Evolutionary conservation across 2,888 invertebrate species (phyloP).

Genomic region (Conchocele bisecta): DNA sequence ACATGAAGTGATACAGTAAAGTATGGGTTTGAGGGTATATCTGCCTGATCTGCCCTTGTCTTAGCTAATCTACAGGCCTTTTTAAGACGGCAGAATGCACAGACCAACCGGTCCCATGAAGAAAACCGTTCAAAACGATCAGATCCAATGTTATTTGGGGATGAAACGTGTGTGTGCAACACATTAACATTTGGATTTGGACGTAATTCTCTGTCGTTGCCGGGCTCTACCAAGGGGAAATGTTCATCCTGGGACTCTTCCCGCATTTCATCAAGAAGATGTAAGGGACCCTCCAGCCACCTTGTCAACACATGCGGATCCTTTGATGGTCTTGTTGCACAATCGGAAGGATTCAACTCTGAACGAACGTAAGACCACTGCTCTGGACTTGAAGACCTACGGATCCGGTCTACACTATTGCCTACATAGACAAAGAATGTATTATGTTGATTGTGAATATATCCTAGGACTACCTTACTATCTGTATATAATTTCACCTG

Average conservation of each 20-base stretch:
- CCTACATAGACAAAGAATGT: conserved; percentile 46
- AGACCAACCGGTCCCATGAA: conserved; percentile 18
- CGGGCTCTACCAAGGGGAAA: background rate
- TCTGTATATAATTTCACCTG: conserved; percentile 30
- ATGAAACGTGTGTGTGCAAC: too few species aligned
- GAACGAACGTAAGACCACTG: conserved; percentile 41
- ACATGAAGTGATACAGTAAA: too few species aligned
- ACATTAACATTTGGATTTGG: too few species aligned
- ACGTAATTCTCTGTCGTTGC: too few species aligned
- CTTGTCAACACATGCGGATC: conserved; percentile 1
- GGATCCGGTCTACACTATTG: conserved; percentile 28
- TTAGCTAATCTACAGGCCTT: conserved; percentile 3
- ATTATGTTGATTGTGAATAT: conserved; percentile 20
- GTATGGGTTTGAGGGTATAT: too few species aligned
- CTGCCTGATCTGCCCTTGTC: background rate
- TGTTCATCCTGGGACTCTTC: background rate
- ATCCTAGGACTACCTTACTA: conserved; percentile 38
- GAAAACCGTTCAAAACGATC: conserved; percentile 12
- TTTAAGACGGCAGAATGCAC: too few species aligned
- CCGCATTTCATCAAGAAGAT: conserved; percentile 14
- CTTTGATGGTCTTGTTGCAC: conserved; percentile 13
- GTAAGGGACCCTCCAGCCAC: conserved; percentile 28
- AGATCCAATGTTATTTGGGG: too few species aligned
- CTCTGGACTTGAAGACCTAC: conserved; percentile 4
- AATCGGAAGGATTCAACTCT: conserved; percentile 29